Evolutionary conservation across 1,140 invertebrate genomes (phyloP).

Genomic region (Notospermus geniculatus): DNA sequence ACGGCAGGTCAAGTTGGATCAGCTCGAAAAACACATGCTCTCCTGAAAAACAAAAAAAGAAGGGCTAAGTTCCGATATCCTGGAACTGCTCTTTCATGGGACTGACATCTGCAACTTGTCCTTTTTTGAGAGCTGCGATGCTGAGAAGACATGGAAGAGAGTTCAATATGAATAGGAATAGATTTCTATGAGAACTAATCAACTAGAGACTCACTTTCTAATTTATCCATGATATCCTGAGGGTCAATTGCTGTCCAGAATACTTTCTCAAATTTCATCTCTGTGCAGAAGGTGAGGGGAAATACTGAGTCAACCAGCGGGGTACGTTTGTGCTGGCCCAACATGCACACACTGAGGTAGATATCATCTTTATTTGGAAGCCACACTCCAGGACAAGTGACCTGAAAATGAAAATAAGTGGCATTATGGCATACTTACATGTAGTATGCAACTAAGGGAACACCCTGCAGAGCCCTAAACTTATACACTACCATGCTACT

Average conservation of each 20-base stretch:
- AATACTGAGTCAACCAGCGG: constrained; percentile 40
- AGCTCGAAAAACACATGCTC: constrained; percentile 48
- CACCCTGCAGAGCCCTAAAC: too few relatives aligned
- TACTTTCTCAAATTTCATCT: constrained; percentile 53
- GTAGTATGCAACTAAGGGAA: too few relatives aligned
- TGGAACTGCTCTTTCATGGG: too few relatives aligned
- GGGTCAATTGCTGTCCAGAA: constrained; percentile 49
- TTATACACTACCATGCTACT: too few relatives aligned
- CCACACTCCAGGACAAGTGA: constrained; percentile 52
- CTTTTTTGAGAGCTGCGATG: too few relatives aligned
- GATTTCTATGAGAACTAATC: too few relatives aligned
- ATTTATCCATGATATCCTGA: constrained; percentile 38
- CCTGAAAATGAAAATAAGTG: constrained; percentile 29
- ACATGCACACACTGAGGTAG: constrained; percentile 49
- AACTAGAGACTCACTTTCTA: constrained; percentile 39
- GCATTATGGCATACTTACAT: too few relatives aligned
- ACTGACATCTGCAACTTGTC: too few relatives aligned
- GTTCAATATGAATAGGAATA: too few relatives aligned
- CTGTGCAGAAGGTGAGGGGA: constrained; percentile 45
- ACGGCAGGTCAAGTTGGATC: constrained; percentile 36
- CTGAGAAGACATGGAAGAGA: too few relatives aligned
- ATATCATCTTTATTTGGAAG: constrained; percentile 48
- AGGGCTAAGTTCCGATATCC: too few relatives aligned
- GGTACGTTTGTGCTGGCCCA: constrained; percentile 50
- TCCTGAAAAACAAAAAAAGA: constrained; percentile 35